Evolutionary conservation across 2,113 vertebrate species (phyloP).

Genomic region (Callipepla squamata): DNA sequence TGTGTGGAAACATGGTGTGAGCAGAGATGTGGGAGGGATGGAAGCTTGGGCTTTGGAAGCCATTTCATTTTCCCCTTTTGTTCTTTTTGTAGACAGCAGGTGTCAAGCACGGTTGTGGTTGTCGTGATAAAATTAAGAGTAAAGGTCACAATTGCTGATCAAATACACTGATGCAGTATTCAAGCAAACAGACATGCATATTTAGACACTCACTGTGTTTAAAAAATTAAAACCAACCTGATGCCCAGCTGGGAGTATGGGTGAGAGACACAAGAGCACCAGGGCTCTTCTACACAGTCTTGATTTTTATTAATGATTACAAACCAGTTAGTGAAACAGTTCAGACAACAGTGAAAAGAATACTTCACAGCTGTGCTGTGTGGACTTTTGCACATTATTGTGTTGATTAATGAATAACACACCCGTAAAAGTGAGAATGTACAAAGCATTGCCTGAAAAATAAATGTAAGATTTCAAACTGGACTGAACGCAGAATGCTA

Average conservation of each 20-base stretch:
- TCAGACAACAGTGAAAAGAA: neutral
- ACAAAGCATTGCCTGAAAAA: neutral
- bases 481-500: neutral
- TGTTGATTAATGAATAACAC: neutral
- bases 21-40: neutral
- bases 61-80: neutral
- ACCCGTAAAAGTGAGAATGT: neutral
- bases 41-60: neutral
- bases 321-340: neutral
- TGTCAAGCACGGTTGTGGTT: fast-evolving
- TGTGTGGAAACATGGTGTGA: neutral
- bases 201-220: neutral
- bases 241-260: neutral
- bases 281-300: neutral
- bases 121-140: neutral
- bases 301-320: neutral
- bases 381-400: neutral
- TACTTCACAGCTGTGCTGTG: neutral
- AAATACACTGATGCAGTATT: neutral
- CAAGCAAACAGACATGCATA: neutral
- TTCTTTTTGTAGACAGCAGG: neutral
- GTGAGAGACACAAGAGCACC: neutral
- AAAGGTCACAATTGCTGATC: neutral
- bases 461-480: neutral
- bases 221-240: neutral